A percentile compares a stretch with the other conserved stretches of the same genome.
phyloP scores from a whole-genome alignment of 2,113 vertebrate species.

The Noctilio leporinus region DNA sequence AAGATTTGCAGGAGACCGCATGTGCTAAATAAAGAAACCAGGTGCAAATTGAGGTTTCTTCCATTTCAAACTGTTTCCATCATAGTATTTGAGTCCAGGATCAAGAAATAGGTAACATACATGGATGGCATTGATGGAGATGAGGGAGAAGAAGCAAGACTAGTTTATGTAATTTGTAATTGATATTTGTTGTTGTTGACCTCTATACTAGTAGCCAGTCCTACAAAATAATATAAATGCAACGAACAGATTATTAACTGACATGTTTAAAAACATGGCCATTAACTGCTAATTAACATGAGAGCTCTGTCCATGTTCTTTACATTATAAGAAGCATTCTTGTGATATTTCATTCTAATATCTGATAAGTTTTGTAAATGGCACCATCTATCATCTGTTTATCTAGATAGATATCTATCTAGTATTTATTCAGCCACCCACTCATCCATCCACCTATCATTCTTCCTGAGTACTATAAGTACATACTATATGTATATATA shows the following conservation, averaged over 20 bases:
- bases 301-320: background rate
- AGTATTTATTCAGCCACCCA: too few species aligned
- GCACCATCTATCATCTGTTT: background rate
- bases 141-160: background rate
- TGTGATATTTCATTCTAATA: background rate
- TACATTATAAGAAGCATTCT: background rate
- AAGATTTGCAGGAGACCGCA: background rate
- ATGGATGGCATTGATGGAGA: background rate
- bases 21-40: background rate
- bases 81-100: background rate
- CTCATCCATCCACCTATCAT: too few species aligned
- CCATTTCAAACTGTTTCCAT: background rate
- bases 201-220: background rate
- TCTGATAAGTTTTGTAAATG: background rate
- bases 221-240: background rate
- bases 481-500: background rate
- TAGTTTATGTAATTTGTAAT: background rate
- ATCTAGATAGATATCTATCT: background rate
- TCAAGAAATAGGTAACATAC: background rate
- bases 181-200: background rate
- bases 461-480: background rate
- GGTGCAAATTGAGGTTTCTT: background rate
- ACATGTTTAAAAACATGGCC: background rate
- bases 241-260: background rate
- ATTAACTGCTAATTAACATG: background rate